A percentile compares a stretch with the other conserved stretches of the same genome.
Evolutionary conservation across 2,888 invertebrate species (phyloP).

Genomic region (Diplolepis rosae): DNA sequence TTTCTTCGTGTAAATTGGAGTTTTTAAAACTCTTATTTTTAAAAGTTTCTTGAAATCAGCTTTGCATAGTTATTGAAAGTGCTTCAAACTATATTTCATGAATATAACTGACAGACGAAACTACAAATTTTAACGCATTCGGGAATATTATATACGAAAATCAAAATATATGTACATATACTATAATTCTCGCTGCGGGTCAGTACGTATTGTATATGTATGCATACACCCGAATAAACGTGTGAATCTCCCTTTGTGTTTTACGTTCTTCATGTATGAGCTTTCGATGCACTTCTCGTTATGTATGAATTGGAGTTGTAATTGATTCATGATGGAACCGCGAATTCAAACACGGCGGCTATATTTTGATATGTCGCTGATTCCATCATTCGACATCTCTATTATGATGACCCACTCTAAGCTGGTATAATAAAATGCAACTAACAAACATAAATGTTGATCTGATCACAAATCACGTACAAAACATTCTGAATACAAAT

Average conservation of each 20-base stretch:
- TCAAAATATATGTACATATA: neutral
- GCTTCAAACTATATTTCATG: too few relatives aligned
- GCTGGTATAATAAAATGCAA: neutral
- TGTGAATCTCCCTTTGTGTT: constrained; percentile 54
- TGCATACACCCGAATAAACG: constrained; percentile 29
- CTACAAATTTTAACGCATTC: too few relatives aligned
- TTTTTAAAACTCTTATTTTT: too few relatives aligned
- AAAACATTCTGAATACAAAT: too few relatives aligned
- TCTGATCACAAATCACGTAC: neutral
- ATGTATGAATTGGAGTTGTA: constrained; percentile 64
- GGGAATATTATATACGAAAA: too few relatives aligned
- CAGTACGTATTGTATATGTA: constrained; percentile 36
- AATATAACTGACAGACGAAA: too few relatives aligned
- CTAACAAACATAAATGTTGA: neutral
- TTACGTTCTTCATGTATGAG: constrained; percentile 55
- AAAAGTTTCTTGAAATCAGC: too few relatives aligned
- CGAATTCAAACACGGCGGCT: constrained; percentile 64
- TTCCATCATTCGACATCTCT: constrained; percentile 48
- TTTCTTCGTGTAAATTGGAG: too few relatives aligned
- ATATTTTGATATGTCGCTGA: constrained; percentile 63
- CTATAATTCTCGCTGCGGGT: constrained; percentile 38
- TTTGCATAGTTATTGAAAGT: too few relatives aligned
- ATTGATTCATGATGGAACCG: constrained; percentile 68
- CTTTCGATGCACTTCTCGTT: constrained; percentile 60
- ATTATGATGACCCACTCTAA: constrained; percentile 30